Conservation (phyloP, 2,797 vertebrate genomes). For the Eulemur albifrons region DNA sequence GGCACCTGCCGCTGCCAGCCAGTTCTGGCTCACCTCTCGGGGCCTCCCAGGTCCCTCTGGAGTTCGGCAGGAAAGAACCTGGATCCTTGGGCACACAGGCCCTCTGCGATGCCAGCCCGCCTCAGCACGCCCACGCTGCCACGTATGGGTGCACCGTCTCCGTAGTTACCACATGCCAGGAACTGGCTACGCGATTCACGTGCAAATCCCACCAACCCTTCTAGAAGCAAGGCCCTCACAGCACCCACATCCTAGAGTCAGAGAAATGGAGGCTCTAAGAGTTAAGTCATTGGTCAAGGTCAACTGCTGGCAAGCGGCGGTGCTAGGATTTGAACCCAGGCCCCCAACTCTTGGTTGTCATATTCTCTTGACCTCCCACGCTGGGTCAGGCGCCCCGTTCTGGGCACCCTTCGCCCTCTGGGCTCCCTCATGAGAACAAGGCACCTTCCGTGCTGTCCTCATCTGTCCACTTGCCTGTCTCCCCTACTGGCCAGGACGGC, state of each 20-base stretch:
- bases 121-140: fast-evolving
- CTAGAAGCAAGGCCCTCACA: background rate
- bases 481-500: background rate
- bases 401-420: background rate
- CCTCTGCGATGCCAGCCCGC: fast-evolving
- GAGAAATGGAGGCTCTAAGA: background rate
- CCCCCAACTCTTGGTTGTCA: fast-evolving
- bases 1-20: background rate
- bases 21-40: background rate
- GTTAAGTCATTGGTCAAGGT: background rate
- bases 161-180: background rate
- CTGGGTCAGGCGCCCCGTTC: fast-evolving
- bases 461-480: background rate
- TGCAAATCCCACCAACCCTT: too few relatives aligned
- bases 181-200: fast-evolving
- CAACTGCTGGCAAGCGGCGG: fast-evolving
- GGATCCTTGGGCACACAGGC: fast-evolving
- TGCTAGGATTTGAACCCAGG: background rate
- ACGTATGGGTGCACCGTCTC: fast-evolving
- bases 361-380: background rate
- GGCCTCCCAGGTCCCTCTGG: background rate
- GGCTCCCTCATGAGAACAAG: background rate
- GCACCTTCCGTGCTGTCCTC: background rate
- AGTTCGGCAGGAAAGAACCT: background rate
- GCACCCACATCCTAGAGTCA: fast-evolving